These are phyloP conservation scores for Platalea minor DNA, from an alignment of 2,797 vertebrate genomes.

Conservation along the genomic window DNA sequence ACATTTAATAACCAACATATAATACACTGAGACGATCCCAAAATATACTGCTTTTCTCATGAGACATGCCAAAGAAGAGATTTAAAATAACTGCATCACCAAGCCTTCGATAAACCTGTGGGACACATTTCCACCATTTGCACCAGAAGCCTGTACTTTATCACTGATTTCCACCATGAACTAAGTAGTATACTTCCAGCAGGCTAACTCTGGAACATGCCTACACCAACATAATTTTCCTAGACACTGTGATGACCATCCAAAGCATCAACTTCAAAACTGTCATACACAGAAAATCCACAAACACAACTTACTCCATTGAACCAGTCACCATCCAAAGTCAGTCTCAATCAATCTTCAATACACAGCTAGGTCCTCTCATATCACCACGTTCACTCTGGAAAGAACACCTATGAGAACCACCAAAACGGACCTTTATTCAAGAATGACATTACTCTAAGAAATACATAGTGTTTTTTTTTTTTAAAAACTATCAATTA, in stretches of 20 bases:
- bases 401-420: background rate
- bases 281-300: background rate
- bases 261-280: background rate
- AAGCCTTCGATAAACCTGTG: background rate
- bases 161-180: background rate
- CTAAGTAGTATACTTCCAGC: background rate
- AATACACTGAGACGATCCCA: background rate
- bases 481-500: background rate
- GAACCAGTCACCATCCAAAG: background rate
- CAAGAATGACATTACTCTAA: background rate
- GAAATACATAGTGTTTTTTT: background rate
- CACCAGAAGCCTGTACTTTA: background rate
- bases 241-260: background rate
- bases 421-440: background rate
- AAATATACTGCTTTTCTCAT: background rate
- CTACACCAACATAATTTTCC: background rate
- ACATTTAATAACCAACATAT: background rate
- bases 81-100: background rate
- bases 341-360: background rate
- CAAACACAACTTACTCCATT: background rate
- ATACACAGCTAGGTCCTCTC: background rate
- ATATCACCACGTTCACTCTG: rapidly evolving
- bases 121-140: background rate
- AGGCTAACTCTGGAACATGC: background rate
- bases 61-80: background rate